Evolutionary conservation across 2,888 invertebrate species (phyloP), one percentile per base, ranked within the genome.

Genomic region (Trachelus stipa): DNA sequence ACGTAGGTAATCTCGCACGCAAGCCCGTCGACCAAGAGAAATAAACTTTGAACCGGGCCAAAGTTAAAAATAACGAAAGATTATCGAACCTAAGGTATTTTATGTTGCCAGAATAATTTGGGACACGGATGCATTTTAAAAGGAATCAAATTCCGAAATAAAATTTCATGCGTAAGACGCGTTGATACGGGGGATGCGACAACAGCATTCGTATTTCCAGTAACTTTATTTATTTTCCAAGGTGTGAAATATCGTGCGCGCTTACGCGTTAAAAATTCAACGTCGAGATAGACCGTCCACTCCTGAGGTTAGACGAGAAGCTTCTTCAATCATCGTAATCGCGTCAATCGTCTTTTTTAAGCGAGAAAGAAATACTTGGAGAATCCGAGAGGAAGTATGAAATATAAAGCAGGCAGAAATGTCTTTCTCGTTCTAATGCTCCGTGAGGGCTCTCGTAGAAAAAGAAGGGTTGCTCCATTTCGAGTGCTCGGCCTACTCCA

Each of bases 11-110:
- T 56, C 56, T 56, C 23, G 9, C 56, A 9, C 56, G 15, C 23
- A 23, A 56, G 71, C 71, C 11, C 71, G 71, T 34, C 71, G 71
- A 71, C 31, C 31, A 71, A 31, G 71, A 71, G 71, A 71, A 31
- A 71, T 71, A 71, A 71, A 71, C 71, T 31, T 71, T 71, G 71
- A 71, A 31, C 71, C 71, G 31, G 31, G 31, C 31, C 33, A 71
- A 71, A 71, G 34, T 71, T 71, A 71, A 71, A 71, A 71, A 30
- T 71, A 71, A 71, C 34, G 11, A 23, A 71, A 30, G 30, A 23
- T 34, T 34, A 34, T 71, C 30, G 71, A 71, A 30, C 6, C 30
- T 71, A 3, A 31, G 30, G 23, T 40, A 56, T 56, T 23, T 56
- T 23, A 23, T 9, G 1, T 56, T 23, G 23, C 9, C 56, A 23